Evolutionary conservation across 2,888 invertebrate genomes (phyloP), one percentile per base, ranked within the genome.

Genomic region (Carterocephalus palaemon): DNA sequence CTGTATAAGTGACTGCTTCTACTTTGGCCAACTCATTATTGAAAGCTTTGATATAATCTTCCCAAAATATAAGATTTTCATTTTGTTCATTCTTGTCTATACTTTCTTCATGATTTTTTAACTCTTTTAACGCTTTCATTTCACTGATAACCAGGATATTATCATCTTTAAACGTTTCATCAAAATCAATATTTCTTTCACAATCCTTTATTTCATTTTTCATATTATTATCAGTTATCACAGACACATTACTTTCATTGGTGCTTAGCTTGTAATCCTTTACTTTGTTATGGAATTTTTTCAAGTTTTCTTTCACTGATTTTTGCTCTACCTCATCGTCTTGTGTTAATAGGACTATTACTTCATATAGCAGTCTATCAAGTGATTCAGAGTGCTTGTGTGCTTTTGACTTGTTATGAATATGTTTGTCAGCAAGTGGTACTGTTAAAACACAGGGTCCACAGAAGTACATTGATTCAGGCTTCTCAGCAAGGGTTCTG

Each of bases 341-440:
- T 26, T 40, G 31, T 3, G 42, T 45, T 29, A 52, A 60, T 6
- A 56, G 39, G 4, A 8, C 22, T 8, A 57, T 51, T 5, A 67
- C 53, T 1, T 61, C 51, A 3, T 49, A 38, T 4, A 66, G 34
- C 2, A 59, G 16, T 19, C 52, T 50, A 36, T 63, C 59, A 16
- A 57, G 22, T 26, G 53, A 51, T 1, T 58, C 1, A 1, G 58
- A 59, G 23, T 56, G 54, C 12, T 48, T 46, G 33, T 70, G 70
- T 1, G 6, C 17, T 5, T 47, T 46, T 1, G 60, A 54, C 7
- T 34, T 42, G 7, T 60, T 53, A 19, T 67, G 67, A 1, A 5
- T 29, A 1, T 38, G n/a, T 45, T 45, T 59, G 4, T 65, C 50
- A 6, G 22, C 37, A 1, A 9, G 16, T 12, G 48, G 37, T 0